A percentile compares a stretch with the other conserved stretches of the same genome.
These are phyloP conservation scores for Chondrilla cf. caribensis DNA, from an alignment of 37 sponge, comb jelly and placozoan genomes.

Conservation along the genomic window DNA sequence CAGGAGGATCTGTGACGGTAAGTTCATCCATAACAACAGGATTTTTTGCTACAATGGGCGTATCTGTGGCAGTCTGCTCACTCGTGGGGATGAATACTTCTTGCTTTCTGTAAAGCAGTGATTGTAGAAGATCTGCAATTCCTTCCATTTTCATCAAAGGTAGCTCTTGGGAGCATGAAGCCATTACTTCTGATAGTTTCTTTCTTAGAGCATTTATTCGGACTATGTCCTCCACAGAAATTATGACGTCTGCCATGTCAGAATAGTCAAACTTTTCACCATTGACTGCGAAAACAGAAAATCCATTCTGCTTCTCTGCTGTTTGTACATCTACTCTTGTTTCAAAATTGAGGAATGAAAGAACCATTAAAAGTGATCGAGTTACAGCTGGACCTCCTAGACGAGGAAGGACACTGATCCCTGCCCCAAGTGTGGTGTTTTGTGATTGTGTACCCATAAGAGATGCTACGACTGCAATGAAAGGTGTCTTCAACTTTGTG, in stretches of 20 bases:
- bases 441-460: slow-evolving; percentile 28
- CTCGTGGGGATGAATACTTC: no score
- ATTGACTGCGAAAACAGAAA: not conserved
- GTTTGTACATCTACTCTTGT: slow-evolving; percentile 17
- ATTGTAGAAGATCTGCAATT: no score
- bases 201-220: slow-evolving; percentile 48
- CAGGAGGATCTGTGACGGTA: no score
- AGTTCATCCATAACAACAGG: no score
- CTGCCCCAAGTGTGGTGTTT: not conserved
- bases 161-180: not conserved
- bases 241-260: not conserved
- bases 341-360: slow-evolving; percentile 46
- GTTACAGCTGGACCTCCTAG: not conserved
- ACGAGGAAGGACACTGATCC: slow-evolving; percentile 55
- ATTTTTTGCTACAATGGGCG: no score
- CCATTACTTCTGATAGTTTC: slow-evolving; percentile 29
- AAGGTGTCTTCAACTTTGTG: not conserved
- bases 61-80: no score
- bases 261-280: not conserved
- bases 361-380: slow-evolving; percentile 24
- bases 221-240: slow-evolving; percentile 27
- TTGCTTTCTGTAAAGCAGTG: no score
- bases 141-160: no score
- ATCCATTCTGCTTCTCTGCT: not conserved
- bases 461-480: slow-evolving; percentile 33